Conservation (phyloP, 1,140 invertebrate species). For the Druon quercuslanigerum region DNA sequence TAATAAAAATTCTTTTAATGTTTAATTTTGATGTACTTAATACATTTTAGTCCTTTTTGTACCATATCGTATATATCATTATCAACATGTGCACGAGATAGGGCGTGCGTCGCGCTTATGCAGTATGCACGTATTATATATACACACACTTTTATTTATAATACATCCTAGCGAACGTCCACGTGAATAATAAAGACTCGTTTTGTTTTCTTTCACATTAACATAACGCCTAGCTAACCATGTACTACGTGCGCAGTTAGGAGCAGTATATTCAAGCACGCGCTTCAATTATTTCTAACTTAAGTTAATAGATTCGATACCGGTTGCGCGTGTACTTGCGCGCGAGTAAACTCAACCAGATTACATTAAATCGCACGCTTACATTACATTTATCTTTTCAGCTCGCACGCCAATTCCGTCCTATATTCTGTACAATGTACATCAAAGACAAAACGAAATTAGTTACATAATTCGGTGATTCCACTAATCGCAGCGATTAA, state of each 20-base stretch:
- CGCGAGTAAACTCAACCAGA: too few relatives aligned
- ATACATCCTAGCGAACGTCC: conserved; percentile 39
- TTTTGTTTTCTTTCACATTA: conserved; percentile 33
- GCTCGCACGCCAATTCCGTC: neutral
- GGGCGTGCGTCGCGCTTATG: conserved; percentile 48
- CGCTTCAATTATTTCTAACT: conserved; percentile 8
- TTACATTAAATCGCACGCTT: neutral
- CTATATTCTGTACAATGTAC: conserved; percentile 1
- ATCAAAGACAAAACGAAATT: conserved; percentile 24
- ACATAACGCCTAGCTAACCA: conserved; percentile 37
- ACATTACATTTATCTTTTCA: neutral
- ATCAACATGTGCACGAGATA: conserved; percentile 64
- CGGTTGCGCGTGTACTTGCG: too few relatives aligned
- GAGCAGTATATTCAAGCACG: neutral
- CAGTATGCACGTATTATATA: conserved; percentile 35
- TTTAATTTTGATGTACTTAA: conserved; percentile 73
- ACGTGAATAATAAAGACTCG: conserved; percentile 32
- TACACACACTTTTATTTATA: conserved; percentile 30
- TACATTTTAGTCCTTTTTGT: conserved; percentile 72
- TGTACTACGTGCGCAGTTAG: conserved; percentile 36
- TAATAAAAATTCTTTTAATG: conserved; percentile 74
- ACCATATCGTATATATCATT: conserved; percentile 65
- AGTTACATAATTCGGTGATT: neutral
- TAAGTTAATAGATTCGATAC: too few relatives aligned
- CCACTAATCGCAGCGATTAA: neutral